Percentiles rank a stretch among this genome's conserved stretches.
These are phyloP conservation scores for Carlito syrichta DNA, from an alignment of 2,113 vertebrate genomes.

Conservation along the genomic window DNA sequence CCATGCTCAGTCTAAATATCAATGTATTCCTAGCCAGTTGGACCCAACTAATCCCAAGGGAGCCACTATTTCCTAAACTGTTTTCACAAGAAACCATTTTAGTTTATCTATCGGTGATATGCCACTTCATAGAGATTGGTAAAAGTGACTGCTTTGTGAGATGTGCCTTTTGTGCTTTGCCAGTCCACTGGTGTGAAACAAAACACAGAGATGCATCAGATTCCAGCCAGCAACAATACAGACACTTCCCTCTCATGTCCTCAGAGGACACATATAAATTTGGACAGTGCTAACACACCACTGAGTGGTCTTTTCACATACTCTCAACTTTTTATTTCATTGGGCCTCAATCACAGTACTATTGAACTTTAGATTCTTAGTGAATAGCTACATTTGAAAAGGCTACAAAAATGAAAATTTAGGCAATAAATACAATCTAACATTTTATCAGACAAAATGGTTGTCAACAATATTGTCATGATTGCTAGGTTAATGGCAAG, in stretches of 20 bases:
- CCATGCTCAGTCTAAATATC: slow-evolving; percentile 80
- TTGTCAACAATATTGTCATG: slow-evolving; percentile 68
- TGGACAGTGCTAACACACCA: slow-evolving; percentile 81
- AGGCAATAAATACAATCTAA: slow-evolving; percentile 88
- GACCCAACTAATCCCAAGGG: slow-evolving; percentile 70
- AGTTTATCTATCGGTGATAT: slow-evolving; percentile 88
- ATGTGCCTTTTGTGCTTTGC: slow-evolving; percentile 78
- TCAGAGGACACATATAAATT: slow-evolving; percentile 81
- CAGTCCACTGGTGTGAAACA: slow-evolving; percentile 82
- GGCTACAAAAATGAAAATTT: slow-evolving; percentile 89
- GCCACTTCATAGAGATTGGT: slow-evolving; percentile 85
- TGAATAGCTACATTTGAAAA: slow-evolving; percentile 90
- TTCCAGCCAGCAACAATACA: slow-evolving; percentile 73
- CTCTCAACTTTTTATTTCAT: slow-evolving; percentile 87
- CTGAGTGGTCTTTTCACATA: slow-evolving; percentile 89
- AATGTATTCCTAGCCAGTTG: slow-evolving; percentile 78
- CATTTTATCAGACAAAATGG: slow-evolving; percentile 87
- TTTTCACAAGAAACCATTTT: slow-evolving; percentile 82
- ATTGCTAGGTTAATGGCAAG: slow-evolving; percentile 60
- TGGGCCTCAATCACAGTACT: slow-evolving; percentile 92
- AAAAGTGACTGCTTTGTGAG: slow-evolving; percentile 81
- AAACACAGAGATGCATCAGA: slow-evolving; percentile 82
- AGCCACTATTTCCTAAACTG: slow-evolving; percentile 78
- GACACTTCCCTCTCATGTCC: slow-evolving; percentile 79
- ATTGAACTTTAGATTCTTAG: slow-evolving; percentile 92